phyloP scores from a whole-genome alignment of 2,888 invertebrate species.

The Isoperla grammatica region DNA sequence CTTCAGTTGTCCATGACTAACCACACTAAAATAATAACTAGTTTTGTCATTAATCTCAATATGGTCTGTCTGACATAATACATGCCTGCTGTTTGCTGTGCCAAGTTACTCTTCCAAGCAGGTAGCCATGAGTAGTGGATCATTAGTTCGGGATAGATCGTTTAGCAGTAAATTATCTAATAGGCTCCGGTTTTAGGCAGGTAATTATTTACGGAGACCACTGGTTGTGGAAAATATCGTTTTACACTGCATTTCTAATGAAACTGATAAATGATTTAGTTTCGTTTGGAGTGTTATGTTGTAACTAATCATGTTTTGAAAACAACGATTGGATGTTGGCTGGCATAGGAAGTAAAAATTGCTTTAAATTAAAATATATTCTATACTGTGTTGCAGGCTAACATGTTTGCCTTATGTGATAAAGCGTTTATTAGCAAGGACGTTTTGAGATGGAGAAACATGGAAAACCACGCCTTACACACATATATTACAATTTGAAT shows the following conservation, averaged over 20 bases:
- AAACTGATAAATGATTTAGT: constrained; percentile 2
- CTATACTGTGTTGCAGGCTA: no score
- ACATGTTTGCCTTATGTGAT: no score
- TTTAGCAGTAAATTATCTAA: background rate
- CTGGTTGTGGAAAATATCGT: background rate
- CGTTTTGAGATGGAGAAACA: no score
- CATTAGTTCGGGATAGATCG: background rate
- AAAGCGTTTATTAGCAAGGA: no score
- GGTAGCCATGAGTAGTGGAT: background rate
- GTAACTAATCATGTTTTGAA: background rate
- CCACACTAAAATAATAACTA: constrained; percentile 9
- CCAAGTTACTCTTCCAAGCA: background rate
- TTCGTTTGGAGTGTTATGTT: background rate
- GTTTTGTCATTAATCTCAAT: constrained; percentile 12
- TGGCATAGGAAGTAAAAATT: no score
- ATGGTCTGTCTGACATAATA: constrained; percentile 3
- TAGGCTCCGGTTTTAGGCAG: background rate
- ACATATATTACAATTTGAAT: no score
- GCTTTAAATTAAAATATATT: no score
- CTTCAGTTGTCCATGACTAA: background rate
- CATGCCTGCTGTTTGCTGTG: background rate
- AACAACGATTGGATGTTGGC: background rate
- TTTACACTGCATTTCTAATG: background rate
- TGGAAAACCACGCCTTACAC: no score
- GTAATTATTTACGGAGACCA: no score